Evolutionary conservation across 2,797 vertebrate genomes (phyloP), one percentile per base, ranked within the genome.

Genomic region (Parambassis ranga): DNA sequence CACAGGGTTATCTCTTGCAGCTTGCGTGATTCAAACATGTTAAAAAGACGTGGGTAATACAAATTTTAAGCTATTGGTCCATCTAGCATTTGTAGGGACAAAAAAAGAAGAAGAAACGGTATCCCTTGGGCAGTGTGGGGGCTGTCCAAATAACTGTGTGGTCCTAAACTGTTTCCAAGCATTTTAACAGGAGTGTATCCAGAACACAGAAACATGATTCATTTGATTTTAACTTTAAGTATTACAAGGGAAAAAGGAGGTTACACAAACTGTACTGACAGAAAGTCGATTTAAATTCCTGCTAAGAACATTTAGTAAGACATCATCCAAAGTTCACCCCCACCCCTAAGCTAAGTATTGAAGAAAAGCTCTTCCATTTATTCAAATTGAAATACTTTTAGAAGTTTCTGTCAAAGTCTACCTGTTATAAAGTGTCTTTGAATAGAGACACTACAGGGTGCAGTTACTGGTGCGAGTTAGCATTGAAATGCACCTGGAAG

Each of bases 401-500:
- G 57, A 69, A 73, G 71, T 80, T 84, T 86, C 52, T 10, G 68
- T 71, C 65, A 65, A 80, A 81, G 71, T 85, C 80, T 57, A 46
- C 39, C 33, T 18, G 44, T 62, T 77, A 47, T 64, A 75, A 74
- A 81, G 56, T 47, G 69, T 64, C 73, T 90, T 83, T 86, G 75
- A 84, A 81, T 71, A 59, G 55, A 64, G 52, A 69, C 77, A 84
- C 89, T 67, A 71, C 52, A 46, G 85, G 90, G 86, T 80, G 82
- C 82, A 71, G 76, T 75, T 74, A 71, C 53, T 65, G 71, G 70
- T 56, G 64, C 7, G 64, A 67, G 78, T 79, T 85, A 79, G 74
- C 81, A 83, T 74, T 86, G 76, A 83, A 90, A 87, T 87, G 79
- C 81, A 86, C 87, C 85, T 85, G 82, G 81, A 84, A 85, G 64